Conservation (phyloP, 1,140 invertebrate species). For the Polypedilum pembai region DNA sequence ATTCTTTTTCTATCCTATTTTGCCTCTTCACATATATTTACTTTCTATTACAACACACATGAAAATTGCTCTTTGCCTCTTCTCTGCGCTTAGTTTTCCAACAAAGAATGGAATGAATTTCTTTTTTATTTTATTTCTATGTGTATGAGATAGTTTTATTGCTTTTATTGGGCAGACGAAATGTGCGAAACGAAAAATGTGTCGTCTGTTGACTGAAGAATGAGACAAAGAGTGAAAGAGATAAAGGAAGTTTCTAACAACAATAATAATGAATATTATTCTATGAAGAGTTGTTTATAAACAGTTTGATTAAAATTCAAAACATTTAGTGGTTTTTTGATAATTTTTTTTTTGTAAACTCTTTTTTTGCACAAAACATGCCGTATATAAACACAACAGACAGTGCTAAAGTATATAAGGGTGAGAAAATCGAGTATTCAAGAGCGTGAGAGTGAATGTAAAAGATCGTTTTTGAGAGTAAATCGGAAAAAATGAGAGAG, state of each 20-base stretch:
- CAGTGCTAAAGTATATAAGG: background rate
- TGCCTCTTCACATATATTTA: background rate
- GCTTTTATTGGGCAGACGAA: background rate
- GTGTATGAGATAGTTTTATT: background rate
- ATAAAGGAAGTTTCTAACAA: background rate
- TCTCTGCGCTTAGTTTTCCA: too few species aligned
- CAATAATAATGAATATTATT: background rate
- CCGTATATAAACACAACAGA: background rate
- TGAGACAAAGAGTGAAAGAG: background rate
- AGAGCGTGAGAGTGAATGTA: background rate
- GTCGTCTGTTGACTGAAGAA: background rate
- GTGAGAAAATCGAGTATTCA: background rate
- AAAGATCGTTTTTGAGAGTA: background rate
- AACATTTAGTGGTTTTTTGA: background rate
- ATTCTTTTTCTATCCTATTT: background rate
- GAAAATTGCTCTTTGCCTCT: too few species aligned
- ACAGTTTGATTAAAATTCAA: background rate
- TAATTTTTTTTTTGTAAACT: background rate
- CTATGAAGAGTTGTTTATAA: background rate
- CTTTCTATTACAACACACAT: too few species aligned
- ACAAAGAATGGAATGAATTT: background rate
- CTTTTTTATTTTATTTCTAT: background rate
- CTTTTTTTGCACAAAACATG: too few species aligned
- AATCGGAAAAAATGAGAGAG: background rate
- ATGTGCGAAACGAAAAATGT: background rate